A percentile compares a stretch with the other conserved stretches of the same genome.
These are phyloP conservation scores for Drosophila ironensis DNA, from an alignment of 1,140 invertebrate genomes.

Conservation along the genomic window DNA sequence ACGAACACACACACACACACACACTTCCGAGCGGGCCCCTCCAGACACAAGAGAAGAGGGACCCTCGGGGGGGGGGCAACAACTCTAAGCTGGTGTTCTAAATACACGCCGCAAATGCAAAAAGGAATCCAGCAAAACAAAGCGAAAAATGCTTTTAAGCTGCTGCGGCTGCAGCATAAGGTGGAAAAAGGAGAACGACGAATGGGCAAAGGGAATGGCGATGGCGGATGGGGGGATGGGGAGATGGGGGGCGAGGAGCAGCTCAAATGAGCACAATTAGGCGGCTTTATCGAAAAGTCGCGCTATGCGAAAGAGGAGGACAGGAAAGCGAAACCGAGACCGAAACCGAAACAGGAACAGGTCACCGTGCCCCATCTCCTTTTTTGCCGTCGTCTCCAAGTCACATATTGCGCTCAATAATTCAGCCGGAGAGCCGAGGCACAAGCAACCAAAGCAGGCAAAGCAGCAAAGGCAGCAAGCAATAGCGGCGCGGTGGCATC, in stretches of 20 bases:
- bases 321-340: too few relatives aligned
- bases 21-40: too few relatives aligned
- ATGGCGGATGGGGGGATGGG: slow-evolving; percentile 8
- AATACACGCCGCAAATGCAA: slow-evolving; percentile 71
- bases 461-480: slow-evolving; percentile 24
- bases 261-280: slow-evolving; percentile 78
- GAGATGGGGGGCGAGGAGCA: slow-evolving; percentile 24
- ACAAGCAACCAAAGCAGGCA: slow-evolving; percentile 9
- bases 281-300: slow-evolving; percentile 71
- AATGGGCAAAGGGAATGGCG: slow-evolving; percentile 9
- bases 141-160: slow-evolving; percentile 60
- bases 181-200: slow-evolving; percentile 30
- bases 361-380: slow-evolving; percentile 47
- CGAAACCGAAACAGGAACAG: slow-evolving; percentile 59
- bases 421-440: slow-evolving; percentile 60
- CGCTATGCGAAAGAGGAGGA: slow-evolving; percentile 36
- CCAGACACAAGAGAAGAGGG: not conserved
- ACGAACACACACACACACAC: slow-evolving; percentile 4
- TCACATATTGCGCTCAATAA: slow-evolving; percentile 73
- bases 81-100: slow-evolving; percentile 62
- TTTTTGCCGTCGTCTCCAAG: slow-evolving; percentile 41
- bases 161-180: slow-evolving; percentile 47
- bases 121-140: slow-evolving; percentile 60
- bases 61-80: too few relatives aligned
- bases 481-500: too few relatives aligned